A percentile compares a stretch with the other conserved stretches of the same genome.
Conservation (phyloP, 2,888 invertebrate species). For the Coecobrya sp. region DNA sequence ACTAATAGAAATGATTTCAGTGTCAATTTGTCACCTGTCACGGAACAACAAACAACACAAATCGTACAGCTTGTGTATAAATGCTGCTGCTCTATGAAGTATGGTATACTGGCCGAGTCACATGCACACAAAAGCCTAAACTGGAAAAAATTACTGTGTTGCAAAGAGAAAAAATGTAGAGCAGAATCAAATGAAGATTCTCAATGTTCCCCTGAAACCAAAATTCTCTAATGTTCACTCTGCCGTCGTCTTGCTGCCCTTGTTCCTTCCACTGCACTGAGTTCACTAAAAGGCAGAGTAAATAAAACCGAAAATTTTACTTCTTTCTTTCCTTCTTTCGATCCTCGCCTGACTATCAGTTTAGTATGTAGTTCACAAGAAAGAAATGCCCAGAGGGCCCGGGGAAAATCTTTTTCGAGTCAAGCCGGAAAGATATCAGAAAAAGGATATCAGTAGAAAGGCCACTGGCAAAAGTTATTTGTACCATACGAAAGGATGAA, state of each 20-base stretch:
- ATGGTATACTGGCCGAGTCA: too few species aligned
- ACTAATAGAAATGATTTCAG: conserved; percentile 80
- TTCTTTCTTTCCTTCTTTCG: background rate
- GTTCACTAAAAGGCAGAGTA: background rate
- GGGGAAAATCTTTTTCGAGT: conserved; percentile 14
- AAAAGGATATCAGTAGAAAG: background rate
- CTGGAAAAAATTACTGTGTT: background rate
- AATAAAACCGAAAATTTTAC: conserved; percentile 9
- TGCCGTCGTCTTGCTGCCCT: background rate
- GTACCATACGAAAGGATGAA: background rate
- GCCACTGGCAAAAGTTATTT: conserved; percentile 23
- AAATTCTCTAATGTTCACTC: background rate
- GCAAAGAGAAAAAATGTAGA: background rate
- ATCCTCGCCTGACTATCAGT: background rate
- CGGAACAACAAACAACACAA: conserved; percentile 45
- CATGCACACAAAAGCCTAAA: background rate
- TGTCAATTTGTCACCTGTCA: conserved; percentile 81
- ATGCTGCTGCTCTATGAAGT: too few species aligned
- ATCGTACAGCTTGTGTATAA: background rate
- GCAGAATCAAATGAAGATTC: background rate
- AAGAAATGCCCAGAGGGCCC: conserved; percentile 27
- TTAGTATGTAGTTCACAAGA: background rate
- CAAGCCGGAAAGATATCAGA: background rate
- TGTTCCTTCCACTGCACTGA: conserved; percentile 16
- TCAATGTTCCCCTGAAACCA: conserved; percentile 29